Evolutionary conservation across 2,797 vertebrate species (phyloP).

Genomic region (Pseudotriccus pelzelni): DNA sequence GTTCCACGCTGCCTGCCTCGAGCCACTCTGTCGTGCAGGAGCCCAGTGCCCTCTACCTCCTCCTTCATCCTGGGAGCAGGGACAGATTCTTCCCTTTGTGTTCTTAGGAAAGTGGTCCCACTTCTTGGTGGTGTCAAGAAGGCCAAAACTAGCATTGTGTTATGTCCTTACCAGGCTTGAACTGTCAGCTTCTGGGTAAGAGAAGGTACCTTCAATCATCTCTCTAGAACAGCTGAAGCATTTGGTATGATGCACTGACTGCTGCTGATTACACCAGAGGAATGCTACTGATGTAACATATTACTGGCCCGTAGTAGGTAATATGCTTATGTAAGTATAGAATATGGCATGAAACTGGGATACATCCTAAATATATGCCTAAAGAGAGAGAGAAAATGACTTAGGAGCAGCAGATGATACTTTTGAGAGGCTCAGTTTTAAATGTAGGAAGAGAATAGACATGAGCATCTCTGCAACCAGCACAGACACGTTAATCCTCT

Average conservation of each 20-base stretch:
- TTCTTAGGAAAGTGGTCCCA: not conserved
- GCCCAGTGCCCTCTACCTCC: not conserved
- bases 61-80: not conserved
- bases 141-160: too few relatives aligned
- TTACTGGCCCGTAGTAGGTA: not conserved
- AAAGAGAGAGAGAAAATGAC: not conserved
- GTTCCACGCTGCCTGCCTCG: not conserved
- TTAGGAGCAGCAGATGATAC: not conserved
- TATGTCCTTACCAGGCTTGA: not conserved
- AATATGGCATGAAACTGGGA: not conserved
- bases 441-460: not conserved
- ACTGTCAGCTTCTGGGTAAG: not conserved
- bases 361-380: not conserved
- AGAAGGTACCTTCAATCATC: not conserved
- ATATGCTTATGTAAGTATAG: accelerated
- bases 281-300: not conserved
- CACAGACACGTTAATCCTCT: not conserved
- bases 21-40: not conserved
- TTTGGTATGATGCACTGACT: not conserved
- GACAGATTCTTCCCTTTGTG: not conserved
- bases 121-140: not conserved
- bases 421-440: not conserved
- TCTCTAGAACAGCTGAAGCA: accelerated
- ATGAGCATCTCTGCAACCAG: not conserved
- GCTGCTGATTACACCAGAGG: not conserved